phyloP scores from a whole-genome alignment of 2,113 vertebrate genomes.

The Stictonetta naevosa region DNA sequence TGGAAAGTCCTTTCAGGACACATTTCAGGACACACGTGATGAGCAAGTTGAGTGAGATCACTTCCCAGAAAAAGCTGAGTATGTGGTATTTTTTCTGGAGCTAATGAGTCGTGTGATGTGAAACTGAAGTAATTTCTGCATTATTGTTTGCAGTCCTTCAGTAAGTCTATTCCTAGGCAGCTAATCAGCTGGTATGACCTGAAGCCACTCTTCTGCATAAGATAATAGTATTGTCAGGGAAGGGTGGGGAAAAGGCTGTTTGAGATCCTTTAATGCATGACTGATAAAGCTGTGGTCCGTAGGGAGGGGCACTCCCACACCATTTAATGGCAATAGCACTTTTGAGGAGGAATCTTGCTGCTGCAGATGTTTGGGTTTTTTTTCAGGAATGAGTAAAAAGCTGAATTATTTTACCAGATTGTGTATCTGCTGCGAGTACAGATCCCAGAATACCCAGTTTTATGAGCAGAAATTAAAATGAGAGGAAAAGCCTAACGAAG shows the following conservation, averaged over 20 bases:
- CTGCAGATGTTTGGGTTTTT: neutral
- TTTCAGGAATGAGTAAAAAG: neutral
- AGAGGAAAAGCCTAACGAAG: neutral
- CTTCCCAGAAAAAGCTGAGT: neutral
- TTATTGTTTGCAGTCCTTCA: neutral
- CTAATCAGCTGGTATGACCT: neutral
- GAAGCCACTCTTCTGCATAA: rapidly evolving
- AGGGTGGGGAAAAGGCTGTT: neutral
- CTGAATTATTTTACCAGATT: neutral
- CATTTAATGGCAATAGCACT: neutral
- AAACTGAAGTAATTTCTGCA: slow-evolving; percentile 62
- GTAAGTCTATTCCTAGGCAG: neutral
- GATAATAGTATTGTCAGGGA: neutral
- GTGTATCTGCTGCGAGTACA: neutral
- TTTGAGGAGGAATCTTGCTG: neutral
- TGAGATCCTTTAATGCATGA: too few relatives aligned
- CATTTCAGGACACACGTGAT: rapidly evolving
- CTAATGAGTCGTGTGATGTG: slow-evolving; percentile 69
- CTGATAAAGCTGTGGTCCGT: neutral
- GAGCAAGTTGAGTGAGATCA: neutral
- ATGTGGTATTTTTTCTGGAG: rapidly evolving
- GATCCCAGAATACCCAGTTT: neutral
- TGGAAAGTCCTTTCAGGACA: neutral
- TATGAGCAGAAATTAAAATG: neutral
- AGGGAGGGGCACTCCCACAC: too few relatives aligned